These are phyloP conservation scores for Megaceryle torquata DNA, from an alignment of 2,113 vertebrate genomes.

Conservation along the genomic window DNA sequence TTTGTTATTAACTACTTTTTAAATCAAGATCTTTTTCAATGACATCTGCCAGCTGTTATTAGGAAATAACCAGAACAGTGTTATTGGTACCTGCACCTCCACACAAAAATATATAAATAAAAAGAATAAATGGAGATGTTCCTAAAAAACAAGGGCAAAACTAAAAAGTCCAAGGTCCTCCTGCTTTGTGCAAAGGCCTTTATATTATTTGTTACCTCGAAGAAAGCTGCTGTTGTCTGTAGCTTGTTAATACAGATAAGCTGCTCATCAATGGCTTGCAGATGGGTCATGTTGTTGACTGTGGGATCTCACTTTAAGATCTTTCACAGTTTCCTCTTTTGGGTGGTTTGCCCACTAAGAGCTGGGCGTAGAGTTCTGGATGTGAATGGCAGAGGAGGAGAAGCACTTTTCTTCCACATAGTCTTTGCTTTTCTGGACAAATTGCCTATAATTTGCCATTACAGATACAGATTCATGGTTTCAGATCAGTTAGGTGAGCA, in stretches of 20 bases:
- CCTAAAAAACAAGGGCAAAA: not conserved
- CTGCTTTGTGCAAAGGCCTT: not conserved
- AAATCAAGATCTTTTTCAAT: not conserved
- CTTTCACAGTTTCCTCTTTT: not conserved
- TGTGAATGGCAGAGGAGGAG: not conserved
- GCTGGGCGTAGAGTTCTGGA: not conserved
- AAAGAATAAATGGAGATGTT: not conserved
- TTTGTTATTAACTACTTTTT: not conserved
- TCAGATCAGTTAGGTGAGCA: not conserved
- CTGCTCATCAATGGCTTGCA: not conserved
- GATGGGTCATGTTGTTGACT: not conserved
- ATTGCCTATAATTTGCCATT: not conserved
- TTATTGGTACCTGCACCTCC: not conserved
- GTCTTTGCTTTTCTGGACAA: not conserved
- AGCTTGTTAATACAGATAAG: not conserved
- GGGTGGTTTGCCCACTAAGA: not conserved
- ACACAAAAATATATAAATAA: not conserved
- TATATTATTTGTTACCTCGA: not conserved
- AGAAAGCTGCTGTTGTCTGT: not conserved
- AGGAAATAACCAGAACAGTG: not conserved
- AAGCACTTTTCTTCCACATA: not conserved
- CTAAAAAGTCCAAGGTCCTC: not conserved
- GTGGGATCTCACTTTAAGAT: not conserved
- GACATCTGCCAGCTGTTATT: not conserved
- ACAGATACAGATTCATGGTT: not conserved